A percentile compares a stretch with the other conserved stretches of the same genome.
These are phyloP conservation scores for Turnix velox DNA, from an alignment of 2,113 vertebrate genomes.

Conservation along the genomic window DNA sequence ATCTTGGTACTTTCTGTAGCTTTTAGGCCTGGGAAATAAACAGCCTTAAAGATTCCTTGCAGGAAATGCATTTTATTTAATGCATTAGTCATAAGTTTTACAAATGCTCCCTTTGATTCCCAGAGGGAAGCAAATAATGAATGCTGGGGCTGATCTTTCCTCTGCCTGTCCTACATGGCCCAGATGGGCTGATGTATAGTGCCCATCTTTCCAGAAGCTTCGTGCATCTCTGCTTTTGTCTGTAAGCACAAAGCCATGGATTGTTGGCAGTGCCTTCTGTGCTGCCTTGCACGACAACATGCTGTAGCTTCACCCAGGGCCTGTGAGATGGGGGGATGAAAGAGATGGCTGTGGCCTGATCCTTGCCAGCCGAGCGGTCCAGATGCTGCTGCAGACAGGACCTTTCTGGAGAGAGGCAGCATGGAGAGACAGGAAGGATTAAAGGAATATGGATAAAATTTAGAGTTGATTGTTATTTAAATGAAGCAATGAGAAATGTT, in stretches of 20 bases:
- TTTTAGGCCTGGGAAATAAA: neutral
- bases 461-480: neutral
- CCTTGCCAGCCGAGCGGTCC: neutral
- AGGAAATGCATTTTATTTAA: neutral
- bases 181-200: neutral
- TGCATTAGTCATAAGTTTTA: neutral
- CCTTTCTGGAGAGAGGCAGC: neutral
- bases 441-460: neutral
- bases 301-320: neutral
- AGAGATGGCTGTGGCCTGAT: neutral
- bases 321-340: rapidly evolving
- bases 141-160: neutral
- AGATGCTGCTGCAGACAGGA: neutral
- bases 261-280: neutral
- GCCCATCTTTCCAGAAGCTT: neutral
- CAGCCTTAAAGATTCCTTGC: neutral
- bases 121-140: neutral
- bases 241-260: neutral
- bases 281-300: neutral
- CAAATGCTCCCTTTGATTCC: neutral
- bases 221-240: neutral
- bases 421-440: neutral
- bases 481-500: neutral
- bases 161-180: neutral
- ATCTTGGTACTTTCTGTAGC: neutral